These are phyloP conservation scores for Pogonophryne albipinna DNA, from an alignment of 2,797 vertebrate genomes.

Conservation along the genomic window DNA sequence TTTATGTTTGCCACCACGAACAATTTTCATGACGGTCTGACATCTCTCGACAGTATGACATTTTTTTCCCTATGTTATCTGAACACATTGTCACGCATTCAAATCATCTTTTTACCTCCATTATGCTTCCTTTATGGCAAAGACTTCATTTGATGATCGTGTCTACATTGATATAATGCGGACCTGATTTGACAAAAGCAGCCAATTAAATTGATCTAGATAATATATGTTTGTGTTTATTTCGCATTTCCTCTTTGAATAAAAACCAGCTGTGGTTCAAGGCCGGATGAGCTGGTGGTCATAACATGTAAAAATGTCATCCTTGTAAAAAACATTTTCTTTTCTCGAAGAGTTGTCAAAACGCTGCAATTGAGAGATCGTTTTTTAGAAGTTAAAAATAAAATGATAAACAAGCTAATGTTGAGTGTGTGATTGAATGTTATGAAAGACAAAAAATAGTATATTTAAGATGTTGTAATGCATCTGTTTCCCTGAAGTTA, in stretches of 20 bases:
- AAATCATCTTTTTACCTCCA: constrained; percentile 26
- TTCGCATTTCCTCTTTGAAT: background rate
- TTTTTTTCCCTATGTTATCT: constrained; percentile 35
- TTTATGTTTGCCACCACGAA: constrained; percentile 48
- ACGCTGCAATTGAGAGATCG: background rate
- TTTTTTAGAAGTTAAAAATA: background rate
- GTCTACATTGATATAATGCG: constrained; percentile 8
- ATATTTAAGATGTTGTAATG: background rate
- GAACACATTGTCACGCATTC: constrained; percentile 25
- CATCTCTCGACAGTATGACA: constrained; percentile 6
- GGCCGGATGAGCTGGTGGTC: constrained; percentile 8
- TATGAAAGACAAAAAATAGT: background rate
- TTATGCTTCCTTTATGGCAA: background rate
- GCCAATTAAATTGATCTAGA: constrained; percentile 3
- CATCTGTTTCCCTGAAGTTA: background rate
- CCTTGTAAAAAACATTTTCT: no score
- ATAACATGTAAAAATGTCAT: background rate
- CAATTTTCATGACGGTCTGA: constrained; percentile 43
- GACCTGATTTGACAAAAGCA: constrained; percentile 14
- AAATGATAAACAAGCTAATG: background rate
- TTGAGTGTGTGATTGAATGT: background rate
- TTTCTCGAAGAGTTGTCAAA: background rate
- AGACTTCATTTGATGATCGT: constrained; percentile 21
- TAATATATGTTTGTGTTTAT: constrained; percentile 1
- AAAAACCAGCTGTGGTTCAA: background rate